Evolutionary conservation across 2,888 invertebrate genomes (phyloP).

Genomic region (Amitus sp.): DNA sequence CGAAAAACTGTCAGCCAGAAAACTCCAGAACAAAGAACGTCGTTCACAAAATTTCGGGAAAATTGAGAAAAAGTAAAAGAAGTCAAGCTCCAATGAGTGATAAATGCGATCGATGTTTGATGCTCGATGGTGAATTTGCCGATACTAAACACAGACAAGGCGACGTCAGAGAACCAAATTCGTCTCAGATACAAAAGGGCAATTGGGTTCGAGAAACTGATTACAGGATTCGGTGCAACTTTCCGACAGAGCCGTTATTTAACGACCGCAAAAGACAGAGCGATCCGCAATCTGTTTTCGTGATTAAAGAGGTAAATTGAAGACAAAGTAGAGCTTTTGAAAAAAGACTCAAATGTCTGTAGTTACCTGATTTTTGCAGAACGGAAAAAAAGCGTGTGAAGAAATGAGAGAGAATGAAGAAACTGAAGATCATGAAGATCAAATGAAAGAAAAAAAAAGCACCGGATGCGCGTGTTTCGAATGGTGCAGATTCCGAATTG

Average conservation of each 20-base stretch:
- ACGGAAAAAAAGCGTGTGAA: background rate
- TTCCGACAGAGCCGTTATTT: background rate
- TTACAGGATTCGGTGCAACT: constrained; percentile 9
- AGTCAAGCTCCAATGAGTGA: no score
- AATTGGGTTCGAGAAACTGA: constrained; percentile 18
- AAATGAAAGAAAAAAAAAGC: background rate
- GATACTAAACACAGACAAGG: background rate
- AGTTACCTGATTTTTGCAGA: no score
- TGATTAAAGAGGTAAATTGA: constrained; percentile 3
- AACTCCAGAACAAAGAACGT: background rate
- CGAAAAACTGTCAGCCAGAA: constrained; percentile 12
- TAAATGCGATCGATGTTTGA: background rate
- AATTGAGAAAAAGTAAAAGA: no score
- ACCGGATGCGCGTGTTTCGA: constrained; percentile 48
- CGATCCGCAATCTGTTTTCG: constrained; percentile 2
- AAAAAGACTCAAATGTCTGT: background rate
- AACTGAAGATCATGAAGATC: background rate
- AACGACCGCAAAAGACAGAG: background rate
- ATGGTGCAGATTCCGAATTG: constrained; percentile 37
- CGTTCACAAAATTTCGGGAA: background rate
- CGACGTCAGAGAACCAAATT: background rate
- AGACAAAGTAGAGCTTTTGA: background rate
- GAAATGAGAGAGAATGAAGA: background rate
- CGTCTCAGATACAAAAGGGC: constrained; percentile 3
- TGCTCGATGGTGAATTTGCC: background rate